Evolutionary conservation across 2,797 vertebrate genomes (phyloP), one percentile per base, ranked within the genome.

Genomic region (Acanthurus leucopareius): DNA sequence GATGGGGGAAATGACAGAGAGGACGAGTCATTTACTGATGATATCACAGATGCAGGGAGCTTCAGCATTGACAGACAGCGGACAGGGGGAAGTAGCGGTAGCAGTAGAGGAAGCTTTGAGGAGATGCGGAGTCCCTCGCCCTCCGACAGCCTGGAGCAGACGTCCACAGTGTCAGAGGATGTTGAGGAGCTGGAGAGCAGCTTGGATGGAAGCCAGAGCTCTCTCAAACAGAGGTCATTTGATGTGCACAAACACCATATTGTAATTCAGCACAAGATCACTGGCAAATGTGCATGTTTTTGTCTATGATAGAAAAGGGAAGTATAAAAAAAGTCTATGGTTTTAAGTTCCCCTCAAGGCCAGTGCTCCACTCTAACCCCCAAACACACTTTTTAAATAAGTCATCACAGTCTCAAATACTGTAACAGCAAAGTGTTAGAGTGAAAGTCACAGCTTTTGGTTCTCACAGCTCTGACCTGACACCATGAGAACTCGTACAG

Each of bases 111-210:
- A 16, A 94, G 91, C 74, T 88, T 71, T n/a, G 93, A 92, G 79
- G 93, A 92, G 79, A 86, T 90, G 84, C 60, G 47, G 13, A 94
- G 89, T 15, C 65, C 76, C 10, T 91, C 88, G 1, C 82, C 88
- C 3, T 78, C 89, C 6, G 89, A 92, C 75, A 93, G 92, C 62
- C 61, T 90, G 68, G 93, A 94, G 62, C 91, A 86, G 75, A 88
- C 80, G 3, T 92, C 93, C 3, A 80, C 90, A 0, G 67, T 91
- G 65, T 95, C 95, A 0, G 95, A 95, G 72, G 95, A 96, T 1
- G 89, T 92, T 0, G 95, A 95, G 48, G 94, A 95, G 28, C 86
- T 94, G 74, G 95, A 95, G 49, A 93, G 92, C 91, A 95, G 94
- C 61, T 80, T 95, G 88, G 93, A 95, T 5, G 90, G 87, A 62